Conservation (phyloP, 1,140 invertebrate species). For the Drosophila suzukii region DNA sequence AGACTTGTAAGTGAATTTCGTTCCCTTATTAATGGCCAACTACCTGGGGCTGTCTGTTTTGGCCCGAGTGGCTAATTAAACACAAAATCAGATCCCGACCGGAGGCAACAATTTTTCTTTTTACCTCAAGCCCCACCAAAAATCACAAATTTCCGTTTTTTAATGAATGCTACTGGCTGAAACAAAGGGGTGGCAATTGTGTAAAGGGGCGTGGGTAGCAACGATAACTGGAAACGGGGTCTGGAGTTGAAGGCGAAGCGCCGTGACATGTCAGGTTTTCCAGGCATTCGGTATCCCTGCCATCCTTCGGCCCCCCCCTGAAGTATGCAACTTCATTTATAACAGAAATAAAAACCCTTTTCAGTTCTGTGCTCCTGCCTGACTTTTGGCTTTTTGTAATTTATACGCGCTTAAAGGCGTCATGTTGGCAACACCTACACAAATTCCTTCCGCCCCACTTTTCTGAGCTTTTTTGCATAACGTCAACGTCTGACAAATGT, state of each 20-base stretch:
- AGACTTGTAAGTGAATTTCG: slow-evolving; percentile 53
- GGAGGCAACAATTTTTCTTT: slow-evolving; percentile 47
- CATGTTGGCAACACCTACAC: slow-evolving; percentile 80
- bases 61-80: slow-evolving; percentile 52
- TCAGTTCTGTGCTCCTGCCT: slow-evolving; percentile 32
- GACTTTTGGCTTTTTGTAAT: slow-evolving; percentile 79
- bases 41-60: slow-evolving; percentile 44
- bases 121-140: slow-evolving; percentile 55
- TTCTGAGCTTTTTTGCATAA: slow-evolving; percentile 69
- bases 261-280: slow-evolving; percentile 73
- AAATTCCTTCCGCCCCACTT: slow-evolving; percentile 59
- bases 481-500: slow-evolving; percentile 79
- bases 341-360: slow-evolving; percentile 69
- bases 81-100: slow-evolving; percentile 51
- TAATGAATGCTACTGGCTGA: slow-evolving; percentile 59
- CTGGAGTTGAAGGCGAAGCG: slow-evolving; percentile 42
- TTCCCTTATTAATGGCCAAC: slow-evolving; percentile 41
- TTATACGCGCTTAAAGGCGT: slow-evolving; percentile 80
- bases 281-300: slow-evolving; percentile 3
- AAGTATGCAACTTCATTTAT: slow-evolving; percentile 78
- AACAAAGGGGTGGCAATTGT: slow-evolving; percentile 21
- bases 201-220: slow-evolving; percentile 40
- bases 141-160: slow-evolving; percentile 81
- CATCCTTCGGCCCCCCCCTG: not conserved
- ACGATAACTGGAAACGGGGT: slow-evolving; percentile 62